Conservation (phyloP, 2,797 vertebrate species). For the Xenentodon cancila region DNA sequence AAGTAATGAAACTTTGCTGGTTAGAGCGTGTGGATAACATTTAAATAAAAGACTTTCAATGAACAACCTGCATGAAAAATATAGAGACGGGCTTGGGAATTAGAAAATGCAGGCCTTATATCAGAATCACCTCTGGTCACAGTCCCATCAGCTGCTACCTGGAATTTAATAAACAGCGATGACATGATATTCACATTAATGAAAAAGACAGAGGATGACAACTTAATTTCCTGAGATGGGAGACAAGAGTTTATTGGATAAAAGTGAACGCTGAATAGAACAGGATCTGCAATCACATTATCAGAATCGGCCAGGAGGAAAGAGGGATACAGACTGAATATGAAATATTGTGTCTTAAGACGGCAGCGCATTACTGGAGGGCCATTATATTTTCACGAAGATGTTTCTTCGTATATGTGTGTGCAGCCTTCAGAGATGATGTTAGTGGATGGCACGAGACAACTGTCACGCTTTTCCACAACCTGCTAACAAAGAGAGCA, state of each 20-base stretch:
- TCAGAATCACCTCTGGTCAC: conserved; percentile 60
- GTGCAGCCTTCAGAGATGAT: conserved; percentile 6
- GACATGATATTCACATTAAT: conserved; percentile 75
- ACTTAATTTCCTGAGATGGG: conserved; percentile 83
- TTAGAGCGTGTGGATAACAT: conserved; percentile 39
- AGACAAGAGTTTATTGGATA: conserved; percentile 79
- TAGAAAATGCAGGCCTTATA: conserved; percentile 50
- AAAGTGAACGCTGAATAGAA: conserved; percentile 68
- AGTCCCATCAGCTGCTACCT: conserved; percentile 61
- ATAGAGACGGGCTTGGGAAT: conserved; percentile 40
- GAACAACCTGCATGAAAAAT: conserved; percentile 45
- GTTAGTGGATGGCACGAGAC: conserved; percentile 28
- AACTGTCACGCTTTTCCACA: conserved; percentile 14
- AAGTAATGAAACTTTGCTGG: background rate
- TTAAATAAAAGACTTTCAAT: conserved; percentile 24
- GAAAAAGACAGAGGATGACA: conserved; percentile 75
- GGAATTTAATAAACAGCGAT: conserved; percentile 77
- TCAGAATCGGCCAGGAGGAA: conserved; percentile 62
- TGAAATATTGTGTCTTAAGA: conserved; percentile 72
- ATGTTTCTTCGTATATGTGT: conserved; percentile 6
- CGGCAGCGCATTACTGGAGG: conserved; percentile 49
- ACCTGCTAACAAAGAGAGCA: conserved; percentile 20
- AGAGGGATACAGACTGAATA: conserved; percentile 67
- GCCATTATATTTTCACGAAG: conserved; percentile 48
- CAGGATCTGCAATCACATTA: conserved; percentile 62